Evolutionary conservation across 2,888 invertebrate species (phyloP), one percentile per base, ranked within the genome.

Genomic region (Scaptomyza caliginosa): DNA sequence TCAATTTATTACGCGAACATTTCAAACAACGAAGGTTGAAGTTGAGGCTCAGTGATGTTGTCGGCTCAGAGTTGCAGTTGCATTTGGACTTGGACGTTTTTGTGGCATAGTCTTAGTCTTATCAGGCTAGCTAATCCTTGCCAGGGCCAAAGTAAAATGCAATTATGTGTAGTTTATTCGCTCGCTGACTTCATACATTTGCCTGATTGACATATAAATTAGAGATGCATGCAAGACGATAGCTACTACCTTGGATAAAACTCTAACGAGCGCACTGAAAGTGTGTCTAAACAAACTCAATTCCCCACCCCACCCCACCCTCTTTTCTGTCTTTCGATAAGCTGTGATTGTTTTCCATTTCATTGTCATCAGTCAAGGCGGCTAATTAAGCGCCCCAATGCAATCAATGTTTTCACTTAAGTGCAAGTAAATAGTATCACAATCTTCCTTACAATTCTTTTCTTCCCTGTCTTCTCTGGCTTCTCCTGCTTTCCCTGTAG

Each of bases 81-180:
- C 7, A n/a, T 17, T 34, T 28, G n/a, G 43, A 16, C 40, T 23
- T 46, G 48, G 48, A 21, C 21, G 23, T 45, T 28, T 28, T 11
- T 8, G 16, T n/a, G 13, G 24, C 5, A 8, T 13, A 3, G 8
- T 34, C 82, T 83, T 83, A 83, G 8, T 34, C 82, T 83, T 83
- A 83, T 83, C 82, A 74, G 66, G 5, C 21, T 38, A 19, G 48
- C 68, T 80, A 76, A 81, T 81, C 81, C 81, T 65, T 67, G 52
- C 42, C 42, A 8, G 49, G 64, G 63, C 54, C 51, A 68, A 74
- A 67, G 85, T 70, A 81, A 34, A 83, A 83, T 88, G 88, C 83
- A 84, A 88, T 88, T 84, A 86, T 84, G 88, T 84, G 83, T 77
- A 67, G 84, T 84, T 84, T 84, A 84, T 84, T 70, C 74, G 81